Base-by-base conservation (phyloP, 2,113 vertebrate genomes). In the Corydoras sp. region DNA sequence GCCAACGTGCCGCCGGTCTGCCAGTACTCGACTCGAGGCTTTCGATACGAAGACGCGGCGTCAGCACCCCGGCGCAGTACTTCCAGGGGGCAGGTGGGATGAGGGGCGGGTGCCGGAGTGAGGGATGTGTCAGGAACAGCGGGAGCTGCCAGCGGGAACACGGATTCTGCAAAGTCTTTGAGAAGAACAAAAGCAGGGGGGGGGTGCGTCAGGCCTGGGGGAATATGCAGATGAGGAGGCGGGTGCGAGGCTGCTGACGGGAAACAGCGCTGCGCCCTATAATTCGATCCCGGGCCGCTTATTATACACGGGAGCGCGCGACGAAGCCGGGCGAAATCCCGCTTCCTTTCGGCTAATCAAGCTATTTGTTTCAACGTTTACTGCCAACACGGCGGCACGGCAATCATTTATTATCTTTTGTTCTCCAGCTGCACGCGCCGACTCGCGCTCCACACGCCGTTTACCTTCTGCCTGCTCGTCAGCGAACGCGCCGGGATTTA, bases 61-160 rank as follows among this genome's bases (percentile, higher is more conserved):
- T 43, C 7, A 2, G 35, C 35, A 43, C 35, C 7, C 4, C 35
- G 7, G 35, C 35, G 4, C 35, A 43, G 35, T 43, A 43, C 7
- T 2, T 5, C 10, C 7, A 15, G 65, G 50, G 10, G 10, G 56
- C 4, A 18, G 31, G 11, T 15, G 29, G 9, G 74, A 64, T 35
- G 5, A 73, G 58, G 74, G 29, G 69, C 72, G 60, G 58, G 77
- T 43, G 35, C 35, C 35, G 7, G 35, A 76, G 76, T 71, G 29
- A 58, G 78, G 76, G 80, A 72, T 53, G 54, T 35, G 72, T 51
- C 50, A 68, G 51, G 61, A 58, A 51, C 5, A 58, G 80, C 81
- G 82, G 75, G 81, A 85, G 83, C 87, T 88, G 86, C 77, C 83
- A 84, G 83, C 61, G 73, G 60, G 75, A 48, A 82, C 85, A 88